A percentile compares a stretch with the other conserved stretches of the same genome.
Conservation (phyloP, 2,797 vertebrate genomes). For the Cheirogaleus major region DNA sequence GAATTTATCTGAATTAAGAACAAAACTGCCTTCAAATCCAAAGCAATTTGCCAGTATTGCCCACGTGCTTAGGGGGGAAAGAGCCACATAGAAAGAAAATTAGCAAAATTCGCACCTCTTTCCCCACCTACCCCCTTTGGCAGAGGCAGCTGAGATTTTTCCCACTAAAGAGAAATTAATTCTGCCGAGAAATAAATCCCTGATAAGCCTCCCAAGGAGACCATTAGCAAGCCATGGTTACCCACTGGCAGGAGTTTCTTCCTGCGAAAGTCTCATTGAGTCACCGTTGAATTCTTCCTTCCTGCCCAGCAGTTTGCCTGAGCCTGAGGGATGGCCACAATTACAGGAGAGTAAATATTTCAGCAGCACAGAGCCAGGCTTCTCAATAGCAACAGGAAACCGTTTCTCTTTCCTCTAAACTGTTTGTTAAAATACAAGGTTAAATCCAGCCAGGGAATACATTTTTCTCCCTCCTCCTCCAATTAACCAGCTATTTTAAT, state of each 20-base stretch:
- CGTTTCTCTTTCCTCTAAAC: conserved; percentile 81
- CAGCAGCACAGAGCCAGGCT: conserved; percentile 79
- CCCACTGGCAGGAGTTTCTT: conserved; percentile 54
- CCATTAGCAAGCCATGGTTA: conserved; percentile 61
- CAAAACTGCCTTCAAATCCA: background rate
- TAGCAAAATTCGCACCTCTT: conserved; percentile 22
- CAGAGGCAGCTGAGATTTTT: conserved; percentile 47
- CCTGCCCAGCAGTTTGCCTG: conserved; percentile 42
- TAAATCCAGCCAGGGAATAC: conserved; percentile 78
- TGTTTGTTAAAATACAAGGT: conserved; percentile 81
- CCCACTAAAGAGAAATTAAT: conserved; percentile 76
- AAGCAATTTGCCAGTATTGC: conserved; percentile 45
- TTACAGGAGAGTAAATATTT: conserved; percentile 82
- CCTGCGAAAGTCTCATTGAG: conserved; percentile 57
- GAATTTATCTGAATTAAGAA: conserved; percentile 39
- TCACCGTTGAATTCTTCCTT: conserved; percentile 69
- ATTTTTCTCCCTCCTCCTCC: conserved; percentile 64
- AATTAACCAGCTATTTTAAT: conserved; percentile 59
- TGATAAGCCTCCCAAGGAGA: conserved; percentile 63
- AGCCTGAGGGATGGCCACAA: conserved; percentile 82
- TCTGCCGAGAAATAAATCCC: conserved; percentile 68
- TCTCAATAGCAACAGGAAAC: conserved; percentile 74
- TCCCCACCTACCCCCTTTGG: background rate
- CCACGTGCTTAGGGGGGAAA: background rate
- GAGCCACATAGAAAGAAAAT: conserved; percentile 51